These are phyloP conservation scores for Ceyx melanurus DNA, from an alignment of 2,113 vertebrate genomes.

Conservation along the genomic window DNA sequence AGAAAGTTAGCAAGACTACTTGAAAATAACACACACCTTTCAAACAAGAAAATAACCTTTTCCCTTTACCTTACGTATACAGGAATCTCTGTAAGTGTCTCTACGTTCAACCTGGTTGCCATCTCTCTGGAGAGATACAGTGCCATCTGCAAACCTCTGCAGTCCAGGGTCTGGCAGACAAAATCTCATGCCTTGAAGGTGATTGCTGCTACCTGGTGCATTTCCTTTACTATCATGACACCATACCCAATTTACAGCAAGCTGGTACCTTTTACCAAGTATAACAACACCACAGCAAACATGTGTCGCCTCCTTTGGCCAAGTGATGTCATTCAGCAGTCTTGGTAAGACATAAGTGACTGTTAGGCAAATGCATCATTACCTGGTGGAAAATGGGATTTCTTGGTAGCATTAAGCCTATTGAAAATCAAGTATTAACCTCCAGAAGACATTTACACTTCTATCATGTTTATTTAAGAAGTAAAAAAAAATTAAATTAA, in stretches of 20 bases:
- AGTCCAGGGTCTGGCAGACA: conserved; percentile 94
- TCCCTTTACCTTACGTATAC: neutral
- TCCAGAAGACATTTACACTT: neutral
- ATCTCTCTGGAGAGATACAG: conserved; percentile 97
- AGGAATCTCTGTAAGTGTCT: conserved; percentile 96
- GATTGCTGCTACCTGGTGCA: conserved; percentile 90
- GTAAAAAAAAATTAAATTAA: neutral
- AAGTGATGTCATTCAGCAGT: conserved; percentile 86
- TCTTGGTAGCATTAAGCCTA: neutral
- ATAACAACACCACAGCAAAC: conserved; percentile 88
- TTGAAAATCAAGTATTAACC: conserved; percentile 5
- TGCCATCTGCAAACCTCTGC: conserved; percentile 94
- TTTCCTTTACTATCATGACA: conserved; percentile 91
- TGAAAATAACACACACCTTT: neutral
- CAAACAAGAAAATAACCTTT: neutral
- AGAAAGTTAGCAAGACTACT: neutral
- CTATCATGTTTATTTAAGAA: neutral
- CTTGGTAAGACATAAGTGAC: conserved; percentile 83
- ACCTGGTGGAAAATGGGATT: neutral
- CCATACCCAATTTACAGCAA: conserved; percentile 93
- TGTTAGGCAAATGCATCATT: neutral
- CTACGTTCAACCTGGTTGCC: conserved; percentile 95
- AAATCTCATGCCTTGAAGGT: conserved; percentile 94
- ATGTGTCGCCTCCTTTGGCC: conserved; percentile 95
- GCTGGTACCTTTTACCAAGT: conserved; percentile 87